phyloP scores from a whole-genome alignment of 2,888 invertebrate species.

The Sceliomorpha sp. region DNA sequence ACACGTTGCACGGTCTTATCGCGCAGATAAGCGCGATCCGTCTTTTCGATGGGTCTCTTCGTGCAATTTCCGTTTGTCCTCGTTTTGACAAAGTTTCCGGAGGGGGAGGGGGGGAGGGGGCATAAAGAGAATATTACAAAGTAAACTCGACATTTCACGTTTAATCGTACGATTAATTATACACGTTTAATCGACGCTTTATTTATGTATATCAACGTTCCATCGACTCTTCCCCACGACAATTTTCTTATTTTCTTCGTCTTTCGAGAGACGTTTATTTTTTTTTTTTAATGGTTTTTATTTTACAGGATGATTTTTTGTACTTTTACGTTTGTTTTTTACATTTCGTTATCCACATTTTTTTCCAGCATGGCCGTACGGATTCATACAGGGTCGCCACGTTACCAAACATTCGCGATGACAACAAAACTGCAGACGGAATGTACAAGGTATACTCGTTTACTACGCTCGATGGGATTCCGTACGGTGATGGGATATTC shows the following conservation, averaged over 20 bases:
- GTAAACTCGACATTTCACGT: too few species aligned
- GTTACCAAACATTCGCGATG: slow-evolving; percentile 94
- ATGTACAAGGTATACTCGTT: slow-evolving; percentile 88
- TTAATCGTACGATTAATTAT: too few species aligned
- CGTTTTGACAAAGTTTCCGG: too few species aligned
- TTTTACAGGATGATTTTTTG: slow-evolving; percentile 30
- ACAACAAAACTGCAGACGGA: slow-evolving; percentile 97
- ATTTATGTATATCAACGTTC: too few species aligned
- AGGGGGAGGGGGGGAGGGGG: too few species aligned
- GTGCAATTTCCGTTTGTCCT: too few species aligned
- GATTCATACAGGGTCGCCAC: slow-evolving; percentile 99
- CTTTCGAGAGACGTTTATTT: not conserved
- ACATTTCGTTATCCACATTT: slow-evolving; percentile 59
- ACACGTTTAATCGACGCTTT: too few species aligned
- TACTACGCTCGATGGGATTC: slow-evolving; percentile 26
- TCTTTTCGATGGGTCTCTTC: too few species aligned
- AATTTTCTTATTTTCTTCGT: too few species aligned
- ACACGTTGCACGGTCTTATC: not conserved
- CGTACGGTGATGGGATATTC: slow-evolving; percentile 28
- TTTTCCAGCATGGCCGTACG: slow-evolving; percentile 92
- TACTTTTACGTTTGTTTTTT: slow-evolving; percentile 40
- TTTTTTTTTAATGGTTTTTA: not conserved
- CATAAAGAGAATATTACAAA: too few species aligned
- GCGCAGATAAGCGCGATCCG: slow-evolving; percentile 27
- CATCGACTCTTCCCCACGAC: too few species aligned